Conservation (phyloP, 2,113 vertebrate species). For the Turnix velox region DNA sequence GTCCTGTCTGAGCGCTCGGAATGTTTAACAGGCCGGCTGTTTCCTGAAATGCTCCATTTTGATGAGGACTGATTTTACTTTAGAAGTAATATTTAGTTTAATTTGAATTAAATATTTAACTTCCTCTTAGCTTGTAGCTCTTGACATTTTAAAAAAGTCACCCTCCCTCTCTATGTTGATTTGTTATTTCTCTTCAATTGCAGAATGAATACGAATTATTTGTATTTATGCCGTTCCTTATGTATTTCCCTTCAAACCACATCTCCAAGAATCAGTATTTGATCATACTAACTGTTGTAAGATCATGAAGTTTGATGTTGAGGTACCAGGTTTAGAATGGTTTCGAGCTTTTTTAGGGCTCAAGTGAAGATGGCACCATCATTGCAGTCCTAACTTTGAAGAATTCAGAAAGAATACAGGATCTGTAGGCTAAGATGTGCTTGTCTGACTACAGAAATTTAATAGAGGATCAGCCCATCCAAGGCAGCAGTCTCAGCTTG, state of each 20-base stretch:
- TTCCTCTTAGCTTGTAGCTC: constrained; percentile 25
- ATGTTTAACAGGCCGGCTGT: constrained; percentile 45
- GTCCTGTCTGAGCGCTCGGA: neutral
- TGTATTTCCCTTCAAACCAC: neutral
- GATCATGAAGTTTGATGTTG: neutral
- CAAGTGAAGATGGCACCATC: neutral
- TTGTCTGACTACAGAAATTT: neutral
- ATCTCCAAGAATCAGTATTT: neutral
- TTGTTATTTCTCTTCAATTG: neutral
- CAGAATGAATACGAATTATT: constrained; percentile 16
- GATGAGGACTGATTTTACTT: constrained; percentile 39
- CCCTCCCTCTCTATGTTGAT: constrained; percentile 1
- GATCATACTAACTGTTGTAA: neutral
- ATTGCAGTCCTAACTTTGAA: neutral
- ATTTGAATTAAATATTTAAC: constrained; percentile 58
- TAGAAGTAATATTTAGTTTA: constrained; percentile 37
- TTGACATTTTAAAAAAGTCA: constrained; percentile 45
- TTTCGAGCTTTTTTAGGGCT: neutral
- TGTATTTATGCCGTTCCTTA: neutral
- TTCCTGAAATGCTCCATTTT: constrained; percentile 17
- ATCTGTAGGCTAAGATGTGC: neutral
- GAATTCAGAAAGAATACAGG: neutral
- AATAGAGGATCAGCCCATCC: neutral
- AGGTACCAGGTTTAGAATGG: neutral
- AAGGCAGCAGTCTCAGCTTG: neutral